Evolutionary conservation across 2,113 vertebrate genomes (phyloP), one percentile per base, ranked within the genome.

Genomic region (Pseudolaguvia tuberculata): DNA sequence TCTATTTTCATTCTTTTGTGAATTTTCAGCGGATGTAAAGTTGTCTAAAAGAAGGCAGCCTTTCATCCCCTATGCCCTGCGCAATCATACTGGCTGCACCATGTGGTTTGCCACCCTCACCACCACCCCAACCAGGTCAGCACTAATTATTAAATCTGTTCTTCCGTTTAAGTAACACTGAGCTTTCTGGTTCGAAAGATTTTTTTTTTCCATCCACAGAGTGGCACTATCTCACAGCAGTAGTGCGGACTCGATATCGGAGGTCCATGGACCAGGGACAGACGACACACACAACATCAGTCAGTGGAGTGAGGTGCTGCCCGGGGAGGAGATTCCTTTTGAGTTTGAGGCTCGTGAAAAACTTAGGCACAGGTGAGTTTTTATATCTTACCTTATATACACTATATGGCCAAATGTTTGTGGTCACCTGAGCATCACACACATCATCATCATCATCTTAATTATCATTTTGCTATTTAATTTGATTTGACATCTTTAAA

Each of bases 311-410:
- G 96, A 99, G 85, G 97, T 99, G 47, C 91, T 90, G 75, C 95
- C 96, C 0, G 96, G 97, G 2, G 92, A 94, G 84, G 97, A 99
- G 87, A 87, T 98, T 63, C 96, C 97, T 0, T 99, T 99, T 86
- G 95, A 97, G 85, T 99, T 99, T 84, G 94, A 98, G 87, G 93
- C 96, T 67, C 91, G 92, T 42, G 96, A 96, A 84, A 99, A 99
- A 70, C 91, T 96, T 48, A 91, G 97, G 53, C 97, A 99, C 90
- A 91, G 96, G 97, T 98, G 15, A 11, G 31, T 70, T 13, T 61
- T 21, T 6, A 6, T n/a, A n/a, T n/a, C n/a, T n/a, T n/a, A n/a
- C n/a, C n/a, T n/a, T n/a, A n/a, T n/a, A n/a, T n/a, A n/a, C n/a
- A n/a, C n/a, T n/a, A n/a, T n/a, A n/a, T n/a, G n/a, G n/a, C n/a